Base-by-base conservation (phyloP, 1,140 invertebrate genomes). In the Myzus persicae region DNA sequence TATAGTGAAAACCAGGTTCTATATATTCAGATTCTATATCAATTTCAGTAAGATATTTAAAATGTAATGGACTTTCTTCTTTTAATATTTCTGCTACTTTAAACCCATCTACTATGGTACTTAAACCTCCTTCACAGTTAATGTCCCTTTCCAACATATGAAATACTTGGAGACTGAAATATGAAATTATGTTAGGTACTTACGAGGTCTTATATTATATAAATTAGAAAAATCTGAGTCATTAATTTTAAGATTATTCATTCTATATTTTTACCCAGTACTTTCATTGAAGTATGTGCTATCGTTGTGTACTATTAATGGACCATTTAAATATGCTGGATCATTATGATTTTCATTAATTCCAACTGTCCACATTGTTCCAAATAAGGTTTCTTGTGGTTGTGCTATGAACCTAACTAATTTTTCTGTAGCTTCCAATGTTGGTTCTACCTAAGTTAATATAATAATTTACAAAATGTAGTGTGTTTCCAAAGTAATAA, bases 201-300 rank as follows among this genome's bases (percentile, higher is more conserved):
- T 87, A n/a, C n/a, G n/a, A n/a, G 31, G 5, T 76, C 5, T 36
- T 59, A 4, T n/a, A 9, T 38, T 40, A 40, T 9, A 82, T 82
- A 40, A 82, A 82, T 38, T 82, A 93, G 26, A 90, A 38, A 20
- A 51, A n/a, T n/a, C 7, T 76, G 36, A 76, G 59, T n/a, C 14
- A n/a, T 76, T 1, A 5, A n/a, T 76, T n/a, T 76, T 76, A 76
- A 6, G 59, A 76, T 76, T 67, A 89, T 89, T 38, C 11, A 46
- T 48, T 94, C 9, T 36, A 54, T 91, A n/a, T 93, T 93, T 93
- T 95, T 95, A 96, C 96, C 97, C 97, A 54, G 97, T 96, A n/a
- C 97, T 96, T 95, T 97, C 96, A 90, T 95, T 96, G 91, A 97
- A 97, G 94, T 97, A 98, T 0, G 97, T 97, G 87, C 96, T 97